Percentiles rank a stretch among this genome's conserved stretches.
Evolutionary conservation across 2,888 invertebrate genomes (phyloP).

Genomic region (Cryptocheilus praepositus): DNA sequence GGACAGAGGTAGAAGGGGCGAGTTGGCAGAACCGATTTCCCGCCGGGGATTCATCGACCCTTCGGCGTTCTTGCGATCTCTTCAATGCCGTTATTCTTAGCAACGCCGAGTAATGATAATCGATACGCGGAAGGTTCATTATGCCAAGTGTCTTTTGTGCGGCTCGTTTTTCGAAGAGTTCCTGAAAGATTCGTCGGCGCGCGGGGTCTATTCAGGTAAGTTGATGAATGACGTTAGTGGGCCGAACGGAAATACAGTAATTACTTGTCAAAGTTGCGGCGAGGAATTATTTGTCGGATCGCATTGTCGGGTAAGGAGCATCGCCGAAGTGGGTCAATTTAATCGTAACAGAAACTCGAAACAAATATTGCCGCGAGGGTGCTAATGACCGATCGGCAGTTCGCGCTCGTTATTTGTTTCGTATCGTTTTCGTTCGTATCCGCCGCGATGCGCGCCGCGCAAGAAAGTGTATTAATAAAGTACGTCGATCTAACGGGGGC

Average conservation of each 20-base stretch:
- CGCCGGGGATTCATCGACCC: neutral
- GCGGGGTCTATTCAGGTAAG: no score
- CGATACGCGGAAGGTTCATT: no score
- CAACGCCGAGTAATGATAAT: no score
- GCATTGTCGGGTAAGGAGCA: no score
- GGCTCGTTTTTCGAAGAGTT: neutral
- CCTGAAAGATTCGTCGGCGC: no score
- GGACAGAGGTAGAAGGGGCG: neutral
- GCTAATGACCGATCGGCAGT: slow-evolving; percentile 26
- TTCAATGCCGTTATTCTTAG: no score
- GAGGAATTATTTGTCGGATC: neutral
- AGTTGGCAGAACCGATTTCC: neutral
- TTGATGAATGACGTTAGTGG: no score
- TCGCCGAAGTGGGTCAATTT: no score
- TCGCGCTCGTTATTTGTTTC: neutral
- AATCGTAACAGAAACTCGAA: neutral
- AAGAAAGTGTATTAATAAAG: no score
- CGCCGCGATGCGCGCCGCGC: neutral
- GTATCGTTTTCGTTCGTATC: no score
- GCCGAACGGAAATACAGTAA: neutral
- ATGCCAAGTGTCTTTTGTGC: slow-evolving; percentile 3
- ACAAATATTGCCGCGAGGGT: slow-evolving; percentile 11
- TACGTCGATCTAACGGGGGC: no score
- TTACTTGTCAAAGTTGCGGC: neutral
- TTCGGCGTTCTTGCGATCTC: neutral